phyloP scores from a whole-genome alignment of 2,113 vertebrate genomes.

The Oncorhynchus masou region DNA sequence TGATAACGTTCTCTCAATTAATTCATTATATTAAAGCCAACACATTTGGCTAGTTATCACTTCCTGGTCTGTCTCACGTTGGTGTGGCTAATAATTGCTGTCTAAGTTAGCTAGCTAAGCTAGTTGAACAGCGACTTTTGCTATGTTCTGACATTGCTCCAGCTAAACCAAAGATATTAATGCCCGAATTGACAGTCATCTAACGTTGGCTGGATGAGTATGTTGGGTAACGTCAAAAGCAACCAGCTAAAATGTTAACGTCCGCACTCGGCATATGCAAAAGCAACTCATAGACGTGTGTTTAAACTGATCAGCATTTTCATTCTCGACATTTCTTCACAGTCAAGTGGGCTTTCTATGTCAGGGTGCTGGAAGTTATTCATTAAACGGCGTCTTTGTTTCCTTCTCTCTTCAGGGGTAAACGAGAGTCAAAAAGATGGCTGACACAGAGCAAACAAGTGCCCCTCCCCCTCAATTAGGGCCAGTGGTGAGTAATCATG shows the following conservation, averaged over 20 bases:
- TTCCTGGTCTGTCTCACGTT: not conserved
- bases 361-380: not conserved
- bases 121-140: not conserved
- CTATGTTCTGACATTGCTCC: too few species aligned
- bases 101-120: not conserved
- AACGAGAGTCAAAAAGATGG: constrained; percentile 60
- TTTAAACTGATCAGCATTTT: not conserved
- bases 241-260: too few species aligned
- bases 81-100: too few species aligned
- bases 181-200: too few species aligned
- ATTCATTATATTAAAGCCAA: too few species aligned
- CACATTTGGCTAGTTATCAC: not conserved
- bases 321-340: not conserved
- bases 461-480: constrained; percentile 57
- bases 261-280: not conserved
- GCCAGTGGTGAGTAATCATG: constrained; percentile 59
- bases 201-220: too few species aligned
- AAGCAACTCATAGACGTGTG: not conserved
- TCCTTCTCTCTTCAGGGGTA: constrained; percentile 25
- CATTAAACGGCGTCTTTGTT: not conserved
- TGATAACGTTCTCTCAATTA: too few species aligned
- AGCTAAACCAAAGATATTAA: too few species aligned
- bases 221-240: not conserved
- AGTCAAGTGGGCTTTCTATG: not conserved
- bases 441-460: constrained; percentile 67